Base-by-base conservation (phyloP, 2,113 vertebrate species). In the Symphodus melops region DNA sequence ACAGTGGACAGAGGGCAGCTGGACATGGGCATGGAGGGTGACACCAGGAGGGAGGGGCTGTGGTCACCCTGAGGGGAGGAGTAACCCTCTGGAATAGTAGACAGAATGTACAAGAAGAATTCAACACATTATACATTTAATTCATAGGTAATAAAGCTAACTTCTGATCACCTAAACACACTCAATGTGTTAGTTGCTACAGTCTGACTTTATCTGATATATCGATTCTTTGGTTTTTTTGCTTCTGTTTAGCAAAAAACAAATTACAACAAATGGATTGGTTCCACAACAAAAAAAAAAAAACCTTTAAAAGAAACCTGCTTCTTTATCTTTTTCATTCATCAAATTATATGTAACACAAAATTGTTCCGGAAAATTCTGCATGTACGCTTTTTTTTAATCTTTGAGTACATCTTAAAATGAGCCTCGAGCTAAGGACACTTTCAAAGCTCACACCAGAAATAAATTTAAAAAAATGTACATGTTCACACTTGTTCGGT, bases 1-100 rank as follows among this genome's bases (percentile, higher is more conserved):
- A 95, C 93, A 3, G 92, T 96, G 92, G 96, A 96, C 9, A 97
- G 94, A 3, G 97, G 96, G 78, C 96, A 98, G 88, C 94, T 96
- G 91, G 96, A 95, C 82, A 96, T 92, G 12, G 96, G 96, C 92
- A 97, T 92, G 81, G 96, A 93, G 37, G 97, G 95, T 0, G 96
- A 94, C 1, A 94, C 95, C 0, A 96, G 95, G 60, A 97, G 95
- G 68, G 96, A 93, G 89, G 96, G 94, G 93, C 93, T 97, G 94
- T 96, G 95, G 85, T 97, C 96, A 87, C 95, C 95, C 90, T 96
- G 94, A 85, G 96, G 94, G 90, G 96, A 96, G 91, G 90, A 72
- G 86, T 91, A 92, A 64, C 85, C 76, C 83, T 95, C 93, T 95
- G 88, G 46, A 82, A 69, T 54, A 21, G 59, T 5, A 62, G 73